Conservation (phyloP, 2,888 invertebrate species). For the Sussaba pulchella region DNA sequence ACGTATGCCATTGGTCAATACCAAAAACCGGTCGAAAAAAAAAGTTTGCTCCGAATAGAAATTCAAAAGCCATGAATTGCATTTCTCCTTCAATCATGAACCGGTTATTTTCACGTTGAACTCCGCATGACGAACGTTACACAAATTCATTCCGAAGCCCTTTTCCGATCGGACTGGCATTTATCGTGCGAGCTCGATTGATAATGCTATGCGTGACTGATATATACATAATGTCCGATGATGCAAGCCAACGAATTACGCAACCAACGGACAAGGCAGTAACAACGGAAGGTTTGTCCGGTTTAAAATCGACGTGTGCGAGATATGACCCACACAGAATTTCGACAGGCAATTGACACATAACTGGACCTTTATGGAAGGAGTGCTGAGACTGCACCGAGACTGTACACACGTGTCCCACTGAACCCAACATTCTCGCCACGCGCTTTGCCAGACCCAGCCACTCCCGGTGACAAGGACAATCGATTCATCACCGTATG, state of each 20-base stretch:
- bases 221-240: constrained; percentile 10
- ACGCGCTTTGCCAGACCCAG: background rate
- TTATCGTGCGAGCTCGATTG: background rate
- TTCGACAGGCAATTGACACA: constrained; percentile 39
- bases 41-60: background rate
- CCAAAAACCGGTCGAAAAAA: background rate
- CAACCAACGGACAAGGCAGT: background rate
- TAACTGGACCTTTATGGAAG: constrained; percentile 36
- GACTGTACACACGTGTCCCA: background rate
- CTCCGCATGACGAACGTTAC: background rate
- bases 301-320: constrained; percentile 4
- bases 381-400: background rate
- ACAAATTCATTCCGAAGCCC: constrained; percentile 13
- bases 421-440: constrained; percentile 40
- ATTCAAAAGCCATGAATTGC: background rate
- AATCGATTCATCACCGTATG: constrained; percentile 33
- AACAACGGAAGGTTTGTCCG: constrained; percentile 9
- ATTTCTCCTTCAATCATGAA: background rate
- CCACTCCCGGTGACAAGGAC: constrained; percentile 58
- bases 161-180: background rate
- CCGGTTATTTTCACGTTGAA: background rate
- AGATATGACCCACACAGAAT: constrained; percentile 39
- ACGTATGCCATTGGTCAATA: too few species aligned
- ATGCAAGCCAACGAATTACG: constrained; percentile 6
- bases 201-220: constrained; percentile 2